These are phyloP conservation scores for Conomelus anceps DNA, from an alignment of 2,888 invertebrate species.

Conservation along the genomic window DNA sequence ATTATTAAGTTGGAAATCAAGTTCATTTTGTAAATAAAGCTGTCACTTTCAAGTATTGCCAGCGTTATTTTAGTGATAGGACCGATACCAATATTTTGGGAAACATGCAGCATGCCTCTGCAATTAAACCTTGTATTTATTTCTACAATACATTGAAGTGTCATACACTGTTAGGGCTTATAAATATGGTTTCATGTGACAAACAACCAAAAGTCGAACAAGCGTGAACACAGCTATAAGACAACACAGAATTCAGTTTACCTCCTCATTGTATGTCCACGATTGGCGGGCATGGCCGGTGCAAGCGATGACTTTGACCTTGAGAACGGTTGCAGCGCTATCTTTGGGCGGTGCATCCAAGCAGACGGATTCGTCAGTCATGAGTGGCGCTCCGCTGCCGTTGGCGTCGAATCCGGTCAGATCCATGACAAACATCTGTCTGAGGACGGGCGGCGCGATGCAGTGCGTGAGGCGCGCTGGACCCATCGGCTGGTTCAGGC, in stretches of 20 bases:
- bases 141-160: no score
- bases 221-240: no score
- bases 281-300: constrained; percentile 58
- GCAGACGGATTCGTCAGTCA: constrained; percentile 84
- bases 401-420: constrained; percentile 46
- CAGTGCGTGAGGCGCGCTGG: constrained; percentile 62
- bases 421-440: constrained; percentile 66
- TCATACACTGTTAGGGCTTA: no score
- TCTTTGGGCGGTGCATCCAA: constrained; percentile 59
- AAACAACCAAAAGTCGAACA: no score
- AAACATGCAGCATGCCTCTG: no score
- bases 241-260: constrained; percentile 36
- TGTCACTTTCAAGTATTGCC: no score
- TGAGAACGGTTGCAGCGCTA: constrained; percentile 45
- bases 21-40: no score
- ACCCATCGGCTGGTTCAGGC: constrained; percentile 61
- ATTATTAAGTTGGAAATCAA: no score
- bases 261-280: constrained; percentile 56
- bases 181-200: no score
- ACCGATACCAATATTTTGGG: no score
- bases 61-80: no score
- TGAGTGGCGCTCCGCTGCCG: constrained; percentile 47
- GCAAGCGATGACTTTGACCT: constrained; percentile 66
- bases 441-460: constrained; percentile 47
- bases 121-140: no score